Evolutionary conservation across 2,888 invertebrate species (phyloP).

Genomic region (Dysmachus trigonus): DNA sequence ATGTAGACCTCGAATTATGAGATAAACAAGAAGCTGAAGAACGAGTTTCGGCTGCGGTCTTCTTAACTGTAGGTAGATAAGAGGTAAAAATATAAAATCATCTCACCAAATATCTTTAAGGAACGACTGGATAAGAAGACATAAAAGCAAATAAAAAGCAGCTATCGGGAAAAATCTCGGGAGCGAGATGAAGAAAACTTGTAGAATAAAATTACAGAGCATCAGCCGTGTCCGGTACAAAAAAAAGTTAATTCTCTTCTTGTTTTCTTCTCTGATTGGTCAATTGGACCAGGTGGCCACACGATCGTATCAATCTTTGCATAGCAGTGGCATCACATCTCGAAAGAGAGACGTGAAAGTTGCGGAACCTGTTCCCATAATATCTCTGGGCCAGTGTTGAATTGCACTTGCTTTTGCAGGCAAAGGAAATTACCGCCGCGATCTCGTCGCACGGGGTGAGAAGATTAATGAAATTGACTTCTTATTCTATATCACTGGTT

Average conservation of each 20-base stretch:
- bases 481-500: constrained; percentile 30
- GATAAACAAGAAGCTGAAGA: constrained; percentile 44
- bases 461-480: constrained; percentile 41
- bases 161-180: constrained; percentile 37
- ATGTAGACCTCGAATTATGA: constrained; percentile 29
- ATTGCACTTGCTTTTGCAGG: constrained; percentile 23
- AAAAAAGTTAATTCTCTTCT: constrained; percentile 56
- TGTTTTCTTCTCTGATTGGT: constrained; percentile 59
- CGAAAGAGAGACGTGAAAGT: constrained; percentile 38
- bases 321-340: constrained; percentile 91
- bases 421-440: constrained; percentile 24
- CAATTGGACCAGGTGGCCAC: constrained; percentile 62
- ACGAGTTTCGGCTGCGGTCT: constrained; percentile 36
- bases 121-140: constrained; percentile 33
- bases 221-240: constrained; percentile 38
- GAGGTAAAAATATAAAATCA: constrained; percentile 42
- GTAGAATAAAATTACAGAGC: constrained; percentile 42
- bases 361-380: constrained; percentile 39
- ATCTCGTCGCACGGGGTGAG: background rate
- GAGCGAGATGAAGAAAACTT: constrained; percentile 41
- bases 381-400: background rate
- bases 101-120: constrained; percentile 36
- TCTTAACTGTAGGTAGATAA: constrained; percentile 41
- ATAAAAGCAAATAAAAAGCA: constrained; percentile 34
- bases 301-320: constrained; percentile 62